Evolutionary conservation across 1,140 invertebrate genomes (phyloP).

Genomic region (Choristoneura fumiferana): DNA sequence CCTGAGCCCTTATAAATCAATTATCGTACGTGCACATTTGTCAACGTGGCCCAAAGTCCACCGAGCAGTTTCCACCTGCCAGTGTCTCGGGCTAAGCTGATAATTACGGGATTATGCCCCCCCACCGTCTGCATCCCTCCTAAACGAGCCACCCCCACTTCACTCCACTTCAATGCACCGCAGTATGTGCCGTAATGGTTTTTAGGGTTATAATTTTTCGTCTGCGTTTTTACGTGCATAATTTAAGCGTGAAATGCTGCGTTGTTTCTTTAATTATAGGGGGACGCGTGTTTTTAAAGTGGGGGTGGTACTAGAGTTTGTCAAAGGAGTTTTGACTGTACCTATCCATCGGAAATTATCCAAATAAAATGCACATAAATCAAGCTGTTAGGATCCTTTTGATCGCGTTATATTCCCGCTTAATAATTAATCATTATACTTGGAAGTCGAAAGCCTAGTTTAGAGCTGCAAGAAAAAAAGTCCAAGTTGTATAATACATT

Average conservation of each 20-base stretch:
- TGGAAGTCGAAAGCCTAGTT: too few species aligned
- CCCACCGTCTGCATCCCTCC: not conserved
- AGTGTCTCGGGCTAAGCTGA: constrained; percentile 13
- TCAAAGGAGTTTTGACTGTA: too few species aligned
- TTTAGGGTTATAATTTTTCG: constrained; percentile 15
- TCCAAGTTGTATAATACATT: too few species aligned
- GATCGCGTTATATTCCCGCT: too few species aligned
- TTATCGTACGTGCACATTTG: constrained; percentile 14
- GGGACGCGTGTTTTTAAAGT: not conserved
- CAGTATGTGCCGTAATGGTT: constrained; percentile 11
- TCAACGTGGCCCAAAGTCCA: not conserved
- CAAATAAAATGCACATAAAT: too few species aligned
- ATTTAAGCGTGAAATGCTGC: constrained; percentile 10
- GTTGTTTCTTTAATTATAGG: not conserved
- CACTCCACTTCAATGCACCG: constrained; percentile 10
- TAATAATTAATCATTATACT: too few species aligned
- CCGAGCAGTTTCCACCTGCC: constrained; percentile 18
- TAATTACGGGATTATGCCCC: constrained; percentile 20
- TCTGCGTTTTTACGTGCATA: constrained; percentile 4
- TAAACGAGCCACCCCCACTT: not conserved
- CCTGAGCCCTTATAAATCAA: constrained; percentile 14
- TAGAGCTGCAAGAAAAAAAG: too few species aligned
- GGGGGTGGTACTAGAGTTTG: not conserved
- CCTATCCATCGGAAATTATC: too few species aligned
- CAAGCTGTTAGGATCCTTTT: too few species aligned